Conservation (phyloP, 2,113 vertebrate genomes). For the Oncorhynchus mykiss region DNA sequence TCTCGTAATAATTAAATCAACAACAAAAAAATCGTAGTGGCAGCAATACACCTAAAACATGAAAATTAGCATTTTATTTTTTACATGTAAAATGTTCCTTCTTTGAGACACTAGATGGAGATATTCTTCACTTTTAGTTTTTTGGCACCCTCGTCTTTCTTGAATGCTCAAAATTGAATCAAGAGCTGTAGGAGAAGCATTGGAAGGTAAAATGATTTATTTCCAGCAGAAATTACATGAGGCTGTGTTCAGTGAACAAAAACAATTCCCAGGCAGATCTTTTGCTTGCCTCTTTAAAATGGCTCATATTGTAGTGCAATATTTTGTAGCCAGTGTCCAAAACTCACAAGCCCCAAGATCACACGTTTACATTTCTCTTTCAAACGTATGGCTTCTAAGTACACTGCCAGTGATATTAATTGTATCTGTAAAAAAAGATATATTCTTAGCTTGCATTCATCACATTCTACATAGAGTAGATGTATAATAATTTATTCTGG, state of each 20-base stretch:
- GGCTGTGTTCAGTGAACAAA: background rate
- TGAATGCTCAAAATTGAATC: background rate
- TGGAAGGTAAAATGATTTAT: background rate
- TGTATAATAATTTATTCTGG: background rate
- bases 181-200: background rate
- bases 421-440: background rate
- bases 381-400: background rate
- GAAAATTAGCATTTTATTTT: background rate
- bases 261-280: no score
- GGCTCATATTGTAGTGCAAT: no score
- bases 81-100: background rate
- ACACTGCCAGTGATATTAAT: background rate
- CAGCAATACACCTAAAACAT: background rate
- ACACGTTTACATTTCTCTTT: background rate
- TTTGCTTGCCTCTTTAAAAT: no score
- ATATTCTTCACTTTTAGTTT: constrained; percentile 35
- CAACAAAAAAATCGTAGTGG: no score
- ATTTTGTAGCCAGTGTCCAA: no score
- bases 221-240: background rate
- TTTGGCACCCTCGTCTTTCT: background rate
- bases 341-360: background rate
- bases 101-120: constrained; percentile 57
- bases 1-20: no score
- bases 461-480: background rate
- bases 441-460: background rate